Evolutionary conservation across 2,888 invertebrate genomes (phyloP), one percentile per base, ranked within the genome.

Genomic region (Tipula helvola): DNA sequence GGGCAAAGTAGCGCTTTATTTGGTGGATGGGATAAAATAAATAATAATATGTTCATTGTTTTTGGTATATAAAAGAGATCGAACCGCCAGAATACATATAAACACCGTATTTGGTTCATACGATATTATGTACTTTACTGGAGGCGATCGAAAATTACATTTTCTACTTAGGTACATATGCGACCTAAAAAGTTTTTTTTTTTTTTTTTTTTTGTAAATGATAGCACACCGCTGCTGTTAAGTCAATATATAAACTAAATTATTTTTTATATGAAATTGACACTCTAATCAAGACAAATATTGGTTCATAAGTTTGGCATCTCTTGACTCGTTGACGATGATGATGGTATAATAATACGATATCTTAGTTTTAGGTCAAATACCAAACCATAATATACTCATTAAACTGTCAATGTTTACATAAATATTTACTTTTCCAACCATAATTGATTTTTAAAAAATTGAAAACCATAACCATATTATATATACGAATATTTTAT

Each of bases 341-440:
- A 57, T 71, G 28, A 71, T 71, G 71, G 71, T 71, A 28, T 52
- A 52, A 16, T 71, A 71, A 71, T 71, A 71, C 28, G 10, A 71
- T 71, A 71, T 71, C 28, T 28, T 71, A 71, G 71, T 71, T 71
- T 71, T 71, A 71, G 71, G 71, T 71, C 71, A 71, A 71, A 71
- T 28, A 71, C 2, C 28, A 71, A 71, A 71, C 28, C 8, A 71
- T 28, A 71, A 71, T 71, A 71, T 71, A 71, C 71, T 71, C 71
- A 71, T 71, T 71, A 71, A 71, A 71, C 71, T 71, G 71, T 71
- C 71, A 71, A 71, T 71, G 71, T 71, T 71, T 71, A 71, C 71
- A 71, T 71, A 71, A 71, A 71, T 71, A 71, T 71, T 71, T 71
- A 71, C 71, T 8, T 71, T 71, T 71, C 71, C 71, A 71, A 71